Evolutionary conservation across 2,888 invertebrate species (phyloP).

Genomic region (Tipula vernalis): DNA sequence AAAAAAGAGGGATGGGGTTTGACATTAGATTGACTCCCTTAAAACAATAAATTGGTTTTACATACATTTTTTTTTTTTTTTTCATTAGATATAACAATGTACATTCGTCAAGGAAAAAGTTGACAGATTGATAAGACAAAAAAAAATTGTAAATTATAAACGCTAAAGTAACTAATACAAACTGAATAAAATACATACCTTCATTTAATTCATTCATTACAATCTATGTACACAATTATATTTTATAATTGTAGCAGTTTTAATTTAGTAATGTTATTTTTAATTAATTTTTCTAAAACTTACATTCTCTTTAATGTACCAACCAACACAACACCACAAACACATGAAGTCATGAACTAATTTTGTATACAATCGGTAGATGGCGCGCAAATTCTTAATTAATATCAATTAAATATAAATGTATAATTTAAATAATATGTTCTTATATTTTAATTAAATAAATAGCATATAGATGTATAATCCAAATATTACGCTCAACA

Average conservation of each 20-base stretch:
- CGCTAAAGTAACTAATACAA: neutral
- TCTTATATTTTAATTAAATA: neutral
- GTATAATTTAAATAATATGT: neutral
- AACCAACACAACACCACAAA: neutral
- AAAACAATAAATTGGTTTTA: neutral
- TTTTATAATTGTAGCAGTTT: neutral
- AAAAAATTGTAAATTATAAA: neutral
- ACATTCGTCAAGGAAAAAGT: neutral
- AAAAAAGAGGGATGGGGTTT: neutral
- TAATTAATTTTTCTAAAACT: neutral
- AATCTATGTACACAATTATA: neutral
- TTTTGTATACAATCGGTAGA: neutral
- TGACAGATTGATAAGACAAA: neutral
- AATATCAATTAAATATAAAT: too few species aligned
- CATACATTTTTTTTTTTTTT: neutral
- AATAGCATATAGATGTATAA: neutral
- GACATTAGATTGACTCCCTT: neutral
- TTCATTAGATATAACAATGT: neutral
- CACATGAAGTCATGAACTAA: neutral
- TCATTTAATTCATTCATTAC: neutral
- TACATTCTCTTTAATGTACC: constrained; percentile 4
- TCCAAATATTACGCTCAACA: neutral
- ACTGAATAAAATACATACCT: neutral
- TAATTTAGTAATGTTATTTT: neutral
- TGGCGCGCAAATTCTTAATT: neutral